phyloP scores from a whole-genome alignment of 2,113 vertebrate species.

The Ailurus styani region DNA sequence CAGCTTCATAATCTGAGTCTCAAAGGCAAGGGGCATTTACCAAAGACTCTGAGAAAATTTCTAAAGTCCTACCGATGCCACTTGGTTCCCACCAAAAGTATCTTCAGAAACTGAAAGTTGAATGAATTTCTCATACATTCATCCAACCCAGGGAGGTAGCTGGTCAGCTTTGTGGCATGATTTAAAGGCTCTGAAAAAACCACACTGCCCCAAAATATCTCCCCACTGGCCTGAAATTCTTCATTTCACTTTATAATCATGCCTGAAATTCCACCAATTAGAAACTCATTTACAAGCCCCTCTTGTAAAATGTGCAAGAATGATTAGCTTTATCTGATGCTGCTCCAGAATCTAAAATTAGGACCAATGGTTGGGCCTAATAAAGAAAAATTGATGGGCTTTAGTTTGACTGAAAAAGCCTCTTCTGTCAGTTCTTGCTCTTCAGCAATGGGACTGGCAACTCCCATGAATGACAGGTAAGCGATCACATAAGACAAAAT shows the following conservation, averaged over 20 bases:
- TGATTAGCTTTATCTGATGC: conserved; percentile 74
- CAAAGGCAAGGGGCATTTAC: neutral
- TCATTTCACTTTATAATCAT: conserved; percentile 65
- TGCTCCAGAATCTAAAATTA: conserved; percentile 72
- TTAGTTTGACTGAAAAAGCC: conserved; percentile 60
- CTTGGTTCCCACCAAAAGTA: neutral
- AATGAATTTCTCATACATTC: neutral
- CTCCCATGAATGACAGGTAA: conserved; percentile 36
- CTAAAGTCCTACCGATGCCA: neutral
- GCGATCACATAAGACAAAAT: conserved; percentile 29
- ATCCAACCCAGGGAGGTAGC: neutral
- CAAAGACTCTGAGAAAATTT: neutral
- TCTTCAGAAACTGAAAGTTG: neutral
- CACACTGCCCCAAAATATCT: conserved; percentile 60
- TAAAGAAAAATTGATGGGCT: conserved; percentile 70
- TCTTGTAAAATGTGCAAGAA: conserved; percentile 74
- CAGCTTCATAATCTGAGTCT: neutral
- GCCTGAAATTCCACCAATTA: conserved; percentile 71
- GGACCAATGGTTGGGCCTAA: conserved; percentile 66
- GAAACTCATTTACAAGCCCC: conserved; percentile 70
- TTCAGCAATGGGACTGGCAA: conserved; percentile 5
- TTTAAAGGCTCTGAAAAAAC: conserved; percentile 50
- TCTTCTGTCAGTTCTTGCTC: conserved; percentile 54
- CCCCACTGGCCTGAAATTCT: conserved; percentile 60
- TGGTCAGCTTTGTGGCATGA: conserved; percentile 27